Evolutionary conservation across 2,888 invertebrate species (phyloP), one percentile per base, ranked within the genome.

Genomic region (Hecatera dysodea): DNA sequence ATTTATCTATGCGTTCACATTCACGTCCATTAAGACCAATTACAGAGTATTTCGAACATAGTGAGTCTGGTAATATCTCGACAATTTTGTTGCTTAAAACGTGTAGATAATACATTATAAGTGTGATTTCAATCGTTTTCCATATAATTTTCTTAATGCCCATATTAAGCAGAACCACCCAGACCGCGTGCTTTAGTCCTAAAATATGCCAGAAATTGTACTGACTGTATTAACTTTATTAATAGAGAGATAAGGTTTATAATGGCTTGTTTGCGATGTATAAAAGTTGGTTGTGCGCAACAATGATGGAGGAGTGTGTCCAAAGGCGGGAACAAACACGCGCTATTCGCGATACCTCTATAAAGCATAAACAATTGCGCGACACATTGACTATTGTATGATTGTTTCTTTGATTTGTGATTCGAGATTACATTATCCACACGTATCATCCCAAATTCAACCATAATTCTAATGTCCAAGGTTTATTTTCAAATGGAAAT

Each of bases 261-360:
- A 72, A 67, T 88, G 17, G 12, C 7, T 68, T 60, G 39, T 66
- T 46, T 11, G 22, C 3, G 0, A 39, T 39, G 56, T 19, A n/a
- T 39, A 24, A 24, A 12, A 24, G 19, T 57, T 67, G 64, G 72
- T 60, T 79, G 86, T 81, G 86, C 81, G 87, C 89, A 89, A 88
- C 88, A 90, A 91, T 92, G 92, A 92, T 91, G 88, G 87, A 92
- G 88, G 86, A 84, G 84, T 86, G 74, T 92, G 90, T 91, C 89
- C 80, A 74, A 86, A 83, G 91, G 91, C 89, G 90, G 89, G 83
- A 83, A 86, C 87, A 78, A 86, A 91, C 91, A 91, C 89, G 90
- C 78, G 72, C 75, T 46, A 78, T 78, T 81, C 70, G 67, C 63
- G 60, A 76, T 78, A 78, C 84, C 64, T 72, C 64, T 57, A 72